Evolutionary conservation across 1,140 invertebrate genomes (phyloP), one percentile per base, ranked within the genome.

Genomic region (Drosophila guanche): DNA sequence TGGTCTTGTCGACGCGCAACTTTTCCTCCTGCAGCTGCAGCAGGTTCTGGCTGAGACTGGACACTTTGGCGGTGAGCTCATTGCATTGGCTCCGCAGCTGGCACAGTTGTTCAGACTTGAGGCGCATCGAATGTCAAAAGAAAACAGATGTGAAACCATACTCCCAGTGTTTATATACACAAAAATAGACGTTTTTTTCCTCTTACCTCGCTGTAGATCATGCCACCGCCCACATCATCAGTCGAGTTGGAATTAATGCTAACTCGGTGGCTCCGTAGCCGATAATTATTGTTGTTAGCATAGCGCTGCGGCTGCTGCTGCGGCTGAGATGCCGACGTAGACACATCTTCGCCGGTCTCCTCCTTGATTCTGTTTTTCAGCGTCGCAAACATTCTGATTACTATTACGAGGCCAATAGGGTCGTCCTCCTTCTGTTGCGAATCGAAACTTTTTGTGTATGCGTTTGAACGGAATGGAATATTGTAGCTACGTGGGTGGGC

Each of bases 311-410:
- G 69, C n/a, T 52, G 25, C 25, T 27, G 58, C 52, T 48, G 75
- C 8, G 51, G 55, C 37, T 69, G 72, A 5, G 25, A 22, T 55
- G 76, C 56, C 20, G 76, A 62, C 46, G 47, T 70, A 6, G 93
- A 93, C 42, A 95, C 92, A 84, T 95, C 95, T 86, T 93, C 94
- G 46, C 95, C 95, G 27, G 95, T 95, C 92, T 95, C 95, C 84
- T 95, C 95, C 59, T 94, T 93, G 77, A 95, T 95, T 92, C 95
- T 95, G 85, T 95, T 95, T 95, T 95, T 74, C 41, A 95, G 86
- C 67, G 93, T 94, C 10, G 94, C 92, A 81, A 95, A 95, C 94
- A 95, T 95, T 76, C 70, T 62, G 27, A 37, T 37, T 10, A 37
- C 33, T 37, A 37, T 37, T 37, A 37, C 33, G 33, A 37, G 33